These are phyloP conservation scores for Trididemnum miniatum DNA, from an alignment of 23 tunicate genomes.

Conservation along the genomic window DNA sequence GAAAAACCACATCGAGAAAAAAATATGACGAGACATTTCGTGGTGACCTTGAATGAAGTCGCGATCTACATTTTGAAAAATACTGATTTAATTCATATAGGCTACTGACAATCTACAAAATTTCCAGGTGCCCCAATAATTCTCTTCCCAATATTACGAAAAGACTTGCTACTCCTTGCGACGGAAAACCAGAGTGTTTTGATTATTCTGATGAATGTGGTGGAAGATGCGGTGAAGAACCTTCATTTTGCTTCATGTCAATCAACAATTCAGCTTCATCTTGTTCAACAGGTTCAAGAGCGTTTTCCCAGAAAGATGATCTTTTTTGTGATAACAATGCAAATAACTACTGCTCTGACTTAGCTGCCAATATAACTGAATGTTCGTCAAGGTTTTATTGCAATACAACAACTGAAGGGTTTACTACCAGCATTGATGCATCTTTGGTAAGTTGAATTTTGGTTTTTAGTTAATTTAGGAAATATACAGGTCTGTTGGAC, in stretches of 20 bases:
- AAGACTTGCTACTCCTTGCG: constrained; percentile 43
- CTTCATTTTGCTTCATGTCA: not conserved
- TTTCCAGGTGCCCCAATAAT: not conserved
- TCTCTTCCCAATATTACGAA: constrained; percentile 15
- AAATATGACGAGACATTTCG: too few relatives aligned
- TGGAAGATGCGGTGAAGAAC: not conserved
- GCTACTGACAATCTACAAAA: too few relatives aligned
- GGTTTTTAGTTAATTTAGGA: too few relatives aligned
- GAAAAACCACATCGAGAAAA: too few relatives aligned
- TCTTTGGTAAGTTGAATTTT: not conserved
- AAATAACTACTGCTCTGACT: not conserved
- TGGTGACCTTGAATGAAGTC: too few relatives aligned
- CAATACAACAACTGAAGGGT: not conserved
- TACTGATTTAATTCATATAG: too few relatives aligned
- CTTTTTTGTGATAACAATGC: not conserved
- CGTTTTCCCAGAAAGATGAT: not conserved
- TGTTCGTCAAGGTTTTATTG: constrained; percentile 53
- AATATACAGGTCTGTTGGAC: too few relatives aligned
- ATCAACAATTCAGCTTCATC: not conserved
- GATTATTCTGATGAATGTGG: constrained; percentile 71
- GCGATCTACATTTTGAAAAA: too few relatives aligned
- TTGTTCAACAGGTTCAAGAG: not conserved
- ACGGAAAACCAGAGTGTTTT: constrained; percentile 61
- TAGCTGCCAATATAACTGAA: constrained; percentile 21
- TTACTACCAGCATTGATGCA: not conserved